Evolutionary conservation across 2,797 vertebrate species (phyloP).

Genomic region (Anguilla anguilla): DNA sequence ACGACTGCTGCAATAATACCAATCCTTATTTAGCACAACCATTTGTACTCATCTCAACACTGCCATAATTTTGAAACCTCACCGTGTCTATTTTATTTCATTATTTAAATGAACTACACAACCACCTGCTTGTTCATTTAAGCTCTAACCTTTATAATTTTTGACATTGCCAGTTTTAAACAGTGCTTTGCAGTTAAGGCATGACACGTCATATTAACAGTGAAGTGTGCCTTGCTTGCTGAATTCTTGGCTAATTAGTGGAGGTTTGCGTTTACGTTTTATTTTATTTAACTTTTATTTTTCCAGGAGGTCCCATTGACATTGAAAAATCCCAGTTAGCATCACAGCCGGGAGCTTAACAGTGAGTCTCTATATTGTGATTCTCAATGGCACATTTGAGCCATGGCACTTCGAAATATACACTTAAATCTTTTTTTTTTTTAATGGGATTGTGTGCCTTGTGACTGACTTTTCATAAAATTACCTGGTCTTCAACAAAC

Average conservation of each 20-base stretch:
- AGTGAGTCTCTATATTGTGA: background rate
- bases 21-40: constrained; percentile 4
- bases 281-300: background rate
- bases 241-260: constrained; percentile 3
- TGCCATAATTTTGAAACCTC: constrained; percentile 13
- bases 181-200: background rate
- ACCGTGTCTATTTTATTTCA: background rate
- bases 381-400: background rate
- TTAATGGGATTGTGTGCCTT: too few species aligned
- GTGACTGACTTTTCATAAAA: too few species aligned
- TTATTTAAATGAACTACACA: background rate
- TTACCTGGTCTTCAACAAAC: too few species aligned
- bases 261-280: background rate
- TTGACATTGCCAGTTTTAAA: background rate
- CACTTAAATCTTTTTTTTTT: background rate
- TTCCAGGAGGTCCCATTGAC: background rate
- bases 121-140: background rate
- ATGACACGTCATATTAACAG: background rate
- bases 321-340: background rate
- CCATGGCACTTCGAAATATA: background rate
- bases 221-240: background rate
- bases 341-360: background rate
- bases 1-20: background rate
- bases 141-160: background rate
- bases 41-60: constrained; percentile 2